Evolutionary conservation across 2,797 vertebrate species (phyloP), one percentile per base, ranked within the genome.

Genomic region (Enteromius thamalakanensis): DNA sequence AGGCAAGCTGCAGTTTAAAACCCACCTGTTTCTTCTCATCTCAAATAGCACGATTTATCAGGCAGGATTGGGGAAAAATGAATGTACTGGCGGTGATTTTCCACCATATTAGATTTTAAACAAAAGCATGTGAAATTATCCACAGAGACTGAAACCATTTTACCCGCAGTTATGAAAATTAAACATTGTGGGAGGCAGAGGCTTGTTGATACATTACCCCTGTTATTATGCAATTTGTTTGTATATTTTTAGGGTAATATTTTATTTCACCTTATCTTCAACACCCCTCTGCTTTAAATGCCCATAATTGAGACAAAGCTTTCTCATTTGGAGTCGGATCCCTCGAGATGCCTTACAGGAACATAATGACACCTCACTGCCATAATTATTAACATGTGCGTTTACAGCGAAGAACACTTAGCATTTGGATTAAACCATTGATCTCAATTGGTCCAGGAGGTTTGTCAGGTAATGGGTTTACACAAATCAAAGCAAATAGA

Each of bases 261-360:
- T 91, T 86, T 88, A 84, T 84, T 77, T 84, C 88, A 79, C 87
- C 88, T 89, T 90, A 89, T 83, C 86, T 80, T 71, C 86, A 90
- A 88, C 76, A n/a, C 86, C 86, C 86, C 86, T 34, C 69, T 85
- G 85, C 91, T 92, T 42, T 87, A 89, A 89, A 84, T 81, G 86
- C 80, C 51, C 67, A 42, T 89, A 90, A 93, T 90, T 92, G 92
- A 94, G 93, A 94, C 91, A 88, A 93, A 93, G 86, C 85, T 87
- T 71, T 89, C 88, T 93, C 86, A 93, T 93, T 92, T 92, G 32
- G 21, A 82, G 84, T 74, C 65, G 80, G 77, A 84, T 90, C 87
- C 90, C 85, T 69, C 34, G 80, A 85, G 86, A 89, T 86, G 89
- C 89, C 88, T 89, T 86, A 88, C 82, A 84, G 81, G 81, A 88